These are phyloP conservation scores for Bolborhynchus lineola DNA, from an alignment of 2,113 vertebrate species.

Conservation along the genomic window DNA sequence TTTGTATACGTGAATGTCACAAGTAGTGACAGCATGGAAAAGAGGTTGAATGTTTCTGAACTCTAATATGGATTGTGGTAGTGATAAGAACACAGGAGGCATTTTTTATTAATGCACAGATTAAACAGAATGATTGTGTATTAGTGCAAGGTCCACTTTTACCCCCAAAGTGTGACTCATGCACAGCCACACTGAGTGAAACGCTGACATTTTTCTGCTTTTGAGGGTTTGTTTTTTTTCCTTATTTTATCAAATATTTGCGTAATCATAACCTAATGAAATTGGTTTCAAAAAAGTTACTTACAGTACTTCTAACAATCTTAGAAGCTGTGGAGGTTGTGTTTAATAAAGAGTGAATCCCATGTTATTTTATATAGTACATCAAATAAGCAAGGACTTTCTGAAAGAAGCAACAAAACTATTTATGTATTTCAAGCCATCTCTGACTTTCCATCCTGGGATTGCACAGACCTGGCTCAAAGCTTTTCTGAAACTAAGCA, in stretches of 20 bases:
- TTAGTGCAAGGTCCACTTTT: not conserved
- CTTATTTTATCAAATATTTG: not conserved
- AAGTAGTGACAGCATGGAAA: not conserved
- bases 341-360: not conserved
- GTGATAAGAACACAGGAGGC: not conserved
- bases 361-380: not conserved
- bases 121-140: not conserved
- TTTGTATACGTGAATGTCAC: not conserved
- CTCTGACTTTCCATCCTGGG: not conserved
- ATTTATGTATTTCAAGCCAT: not conserved
- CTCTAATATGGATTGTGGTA: not conserved
- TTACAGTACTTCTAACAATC: not conserved
- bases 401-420: not conserved
- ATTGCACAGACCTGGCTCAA: not conserved
- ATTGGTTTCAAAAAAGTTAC: not conserved
- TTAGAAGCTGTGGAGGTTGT: not conserved
- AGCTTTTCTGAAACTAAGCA: not conserved
- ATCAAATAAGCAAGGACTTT: not conserved
- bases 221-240: not conserved
- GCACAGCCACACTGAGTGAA: not conserved
- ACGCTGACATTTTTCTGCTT: not conserved
- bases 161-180: not conserved
- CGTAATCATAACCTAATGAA: not conserved
- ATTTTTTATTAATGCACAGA: not conserved
- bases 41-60: not conserved